phyloP scores from a whole-genome alignment of 2,113 vertebrate species.

The Phylloscopus trochiloides region DNA sequence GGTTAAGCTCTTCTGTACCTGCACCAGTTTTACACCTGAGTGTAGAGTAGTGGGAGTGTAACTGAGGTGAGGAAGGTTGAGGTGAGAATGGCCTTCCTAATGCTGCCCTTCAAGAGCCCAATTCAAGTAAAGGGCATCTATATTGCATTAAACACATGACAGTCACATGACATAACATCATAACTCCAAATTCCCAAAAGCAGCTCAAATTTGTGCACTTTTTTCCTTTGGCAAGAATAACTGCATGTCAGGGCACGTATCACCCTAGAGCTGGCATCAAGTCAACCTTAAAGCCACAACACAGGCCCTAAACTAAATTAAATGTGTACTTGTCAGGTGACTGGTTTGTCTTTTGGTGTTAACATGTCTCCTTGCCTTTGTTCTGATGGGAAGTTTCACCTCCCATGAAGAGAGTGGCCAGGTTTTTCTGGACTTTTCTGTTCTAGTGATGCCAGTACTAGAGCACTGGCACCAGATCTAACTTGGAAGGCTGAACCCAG shows the following conservation, averaged over 20 bases:
- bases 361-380: not conserved
- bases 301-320: not conserved
- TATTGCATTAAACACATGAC: not conserved
- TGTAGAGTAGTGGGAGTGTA: not conserved
- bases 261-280: not conserved
- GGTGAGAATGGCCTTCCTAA: not conserved
- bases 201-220: not conserved
- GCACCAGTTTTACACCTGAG: not conserved
- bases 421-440: not conserved
- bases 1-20: not conserved
- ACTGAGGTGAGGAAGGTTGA: not conserved
- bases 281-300: not conserved
- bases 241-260: not conserved
- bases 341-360: not conserved
- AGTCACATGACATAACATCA: not conserved
- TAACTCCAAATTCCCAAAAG: not conserved
- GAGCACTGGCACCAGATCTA: not conserved
- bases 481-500: not conserved
- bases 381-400: not conserved
- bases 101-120: not conserved
- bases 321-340: not conserved
- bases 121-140: not conserved
- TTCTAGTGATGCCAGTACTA: not conserved
- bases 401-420: not conserved
- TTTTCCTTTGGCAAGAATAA: not conserved